A percentile compares a stretch with the other conserved stretches of the same genome.
Conservation (phyloP, 2,888 invertebrate species). For the Polylopha cassiicola region DNA sequence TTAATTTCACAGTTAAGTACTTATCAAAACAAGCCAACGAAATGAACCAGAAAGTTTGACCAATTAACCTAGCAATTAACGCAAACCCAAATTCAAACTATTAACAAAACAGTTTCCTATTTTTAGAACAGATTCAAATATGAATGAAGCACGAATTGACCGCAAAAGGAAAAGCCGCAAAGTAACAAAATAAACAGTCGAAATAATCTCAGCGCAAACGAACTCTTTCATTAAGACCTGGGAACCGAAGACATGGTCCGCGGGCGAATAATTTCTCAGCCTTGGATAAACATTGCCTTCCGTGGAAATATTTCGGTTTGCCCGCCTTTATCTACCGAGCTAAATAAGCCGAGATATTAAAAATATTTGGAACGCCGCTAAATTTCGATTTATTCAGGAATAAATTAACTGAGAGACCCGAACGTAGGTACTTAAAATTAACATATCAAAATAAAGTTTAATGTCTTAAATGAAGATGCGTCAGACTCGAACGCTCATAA, state of each 20-base stretch:
- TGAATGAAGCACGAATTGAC: constrained; percentile 33
- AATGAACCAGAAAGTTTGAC: constrained; percentile 6
- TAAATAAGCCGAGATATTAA: constrained; percentile 22
- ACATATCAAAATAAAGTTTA: too few relatives aligned
- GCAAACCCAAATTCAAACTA: not conserved
- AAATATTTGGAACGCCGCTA: constrained; percentile 19
- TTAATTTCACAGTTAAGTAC: constrained; percentile 1
- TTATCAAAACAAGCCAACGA: constrained; percentile 3
- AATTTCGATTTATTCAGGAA: too few relatives aligned
- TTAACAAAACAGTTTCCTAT: constrained; percentile 14
- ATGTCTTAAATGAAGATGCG: too few relatives aligned
- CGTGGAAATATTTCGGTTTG: constrained; percentile 23
- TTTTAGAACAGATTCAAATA: constrained; percentile 15
- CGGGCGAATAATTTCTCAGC: constrained; percentile 47
- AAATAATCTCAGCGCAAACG: constrained; percentile 55
- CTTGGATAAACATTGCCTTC: constrained; percentile 39
- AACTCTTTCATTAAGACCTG: constrained; percentile 64
- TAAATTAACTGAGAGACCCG: too few relatives aligned
- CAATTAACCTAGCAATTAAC: constrained; percentile 17
- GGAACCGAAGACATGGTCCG: constrained; percentile 50
- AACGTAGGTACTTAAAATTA: too few relatives aligned
- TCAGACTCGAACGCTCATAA: too few relatives aligned
- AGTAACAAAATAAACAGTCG: constrained; percentile 53
- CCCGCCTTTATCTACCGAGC: constrained; percentile 18
- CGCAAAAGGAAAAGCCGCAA: constrained; percentile 31